Conservation (phyloP, 1,140 invertebrate species). For the Drosophila takahashii region DNA sequence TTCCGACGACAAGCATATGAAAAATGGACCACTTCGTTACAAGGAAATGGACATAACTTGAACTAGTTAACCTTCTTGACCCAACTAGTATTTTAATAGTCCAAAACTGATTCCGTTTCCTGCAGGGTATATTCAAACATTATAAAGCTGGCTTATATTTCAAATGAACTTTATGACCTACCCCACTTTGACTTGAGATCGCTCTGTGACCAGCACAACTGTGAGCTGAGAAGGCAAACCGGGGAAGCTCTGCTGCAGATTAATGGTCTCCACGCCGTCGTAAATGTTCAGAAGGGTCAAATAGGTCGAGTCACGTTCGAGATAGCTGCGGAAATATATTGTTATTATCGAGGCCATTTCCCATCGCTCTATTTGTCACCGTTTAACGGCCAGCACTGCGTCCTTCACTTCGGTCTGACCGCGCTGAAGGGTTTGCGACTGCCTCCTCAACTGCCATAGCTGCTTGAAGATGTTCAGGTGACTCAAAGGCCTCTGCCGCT, state of each 20-base stretch:
- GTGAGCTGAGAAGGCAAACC: slow-evolving; percentile 53
- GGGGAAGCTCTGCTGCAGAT: slow-evolving; percentile 50
- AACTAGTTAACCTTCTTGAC: no score
- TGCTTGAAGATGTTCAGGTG: slow-evolving; percentile 77
- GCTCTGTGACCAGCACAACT: slow-evolving; percentile 55
- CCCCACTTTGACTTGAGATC: slow-evolving; percentile 60
- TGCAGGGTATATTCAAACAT: no score
- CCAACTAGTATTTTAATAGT: no score
- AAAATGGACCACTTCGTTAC: no score
- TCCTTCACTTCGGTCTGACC: slow-evolving; percentile 62
- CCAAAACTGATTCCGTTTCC: no score
- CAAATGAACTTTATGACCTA: slow-evolving; percentile 10
- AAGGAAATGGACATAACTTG: no score
- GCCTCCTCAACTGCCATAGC: slow-evolving; percentile 54
- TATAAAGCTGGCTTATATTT: no score
- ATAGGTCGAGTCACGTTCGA: slow-evolving; percentile 53
- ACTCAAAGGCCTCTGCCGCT: slow-evolving; percentile 48
- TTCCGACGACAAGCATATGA: no score
- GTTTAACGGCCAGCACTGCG: slow-evolving; percentile 60
- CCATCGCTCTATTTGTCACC: slow-evolving; percentile 27
- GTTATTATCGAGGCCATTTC: neutral
- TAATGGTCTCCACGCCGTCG: slow-evolving; percentile 56
- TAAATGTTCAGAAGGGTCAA: slow-evolving; percentile 68
- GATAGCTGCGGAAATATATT: slow-evolving; percentile 18
- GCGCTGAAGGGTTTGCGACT: slow-evolving; percentile 42